These are phyloP conservation scores for Platygyra sinensis DNA, from an alignment of 64 coral and sea anemone species.

Conservation along the genomic window DNA sequence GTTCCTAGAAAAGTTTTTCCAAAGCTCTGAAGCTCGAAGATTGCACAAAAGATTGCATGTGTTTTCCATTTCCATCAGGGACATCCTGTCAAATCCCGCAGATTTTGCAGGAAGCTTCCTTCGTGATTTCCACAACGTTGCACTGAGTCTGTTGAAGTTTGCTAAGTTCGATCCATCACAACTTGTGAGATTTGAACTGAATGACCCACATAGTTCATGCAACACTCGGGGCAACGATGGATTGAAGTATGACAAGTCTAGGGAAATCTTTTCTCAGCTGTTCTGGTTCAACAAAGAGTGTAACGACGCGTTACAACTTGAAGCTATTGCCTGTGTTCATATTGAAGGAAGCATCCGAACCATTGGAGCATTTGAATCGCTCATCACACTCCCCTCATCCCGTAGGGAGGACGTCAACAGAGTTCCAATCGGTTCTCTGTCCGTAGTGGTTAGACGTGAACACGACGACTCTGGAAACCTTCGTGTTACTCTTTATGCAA, in stretches of 20 bases:
- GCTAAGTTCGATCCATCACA: slow-evolving; percentile 18
- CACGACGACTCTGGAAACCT: background rate
- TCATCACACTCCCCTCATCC: background rate
- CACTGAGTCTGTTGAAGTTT: background rate
- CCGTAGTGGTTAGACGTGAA: background rate
- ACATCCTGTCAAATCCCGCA: background rate
- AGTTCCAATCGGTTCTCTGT: background rate
- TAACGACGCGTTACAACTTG: background rate
- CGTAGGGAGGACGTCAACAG: background rate
- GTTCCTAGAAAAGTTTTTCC: background rate
- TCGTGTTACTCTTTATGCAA: slow-evolving; percentile 4
- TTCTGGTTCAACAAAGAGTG: background rate
- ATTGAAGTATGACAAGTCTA: background rate
- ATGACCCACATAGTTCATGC: background rate
- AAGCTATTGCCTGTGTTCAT: background rate
- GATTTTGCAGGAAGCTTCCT: background rate
- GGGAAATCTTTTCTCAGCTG: background rate
- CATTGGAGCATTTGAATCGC: background rate
- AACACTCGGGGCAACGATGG: background rate
- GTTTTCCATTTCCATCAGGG: background rate
- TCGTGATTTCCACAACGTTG: background rate
- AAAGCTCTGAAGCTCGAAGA: background rate
- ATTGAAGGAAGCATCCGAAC: background rate
- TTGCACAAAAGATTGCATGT: background rate
- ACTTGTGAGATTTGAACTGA: slow-evolving; percentile 25